A percentile compares a stretch with the other conserved stretches of the same genome.
Evolutionary conservation across 2,113 vertebrate genomes (phyloP).

Genomic region (Actenoides lindsayi): DNA sequence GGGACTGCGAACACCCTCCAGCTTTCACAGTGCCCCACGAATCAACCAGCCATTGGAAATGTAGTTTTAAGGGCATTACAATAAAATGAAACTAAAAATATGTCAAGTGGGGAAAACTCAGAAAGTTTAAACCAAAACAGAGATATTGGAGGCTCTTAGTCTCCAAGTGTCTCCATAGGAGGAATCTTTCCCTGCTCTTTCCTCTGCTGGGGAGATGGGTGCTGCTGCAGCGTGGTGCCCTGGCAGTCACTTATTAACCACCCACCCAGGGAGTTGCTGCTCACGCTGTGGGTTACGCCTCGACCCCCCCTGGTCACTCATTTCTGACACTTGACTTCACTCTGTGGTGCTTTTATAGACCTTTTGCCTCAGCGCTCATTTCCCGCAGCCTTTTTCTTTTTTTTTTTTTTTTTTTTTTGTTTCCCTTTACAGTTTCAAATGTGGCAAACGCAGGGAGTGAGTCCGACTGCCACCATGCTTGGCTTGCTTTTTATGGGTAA

Average conservation of each 20-base stretch:
- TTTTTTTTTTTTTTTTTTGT: background rate
- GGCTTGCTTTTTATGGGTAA: background rate
- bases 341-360: background rate
- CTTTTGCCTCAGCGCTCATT: background rate
- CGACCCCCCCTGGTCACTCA: background rate
- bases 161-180: background rate
- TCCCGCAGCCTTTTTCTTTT: background rate
- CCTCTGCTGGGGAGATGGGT: background rate
- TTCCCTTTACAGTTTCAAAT: background rate
- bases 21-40: background rate
- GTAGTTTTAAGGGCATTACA: background rate
- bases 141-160: background rate
- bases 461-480: background rate
- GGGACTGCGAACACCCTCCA: background rate
- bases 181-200: background rate
- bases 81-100: background rate
- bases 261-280: background rate
- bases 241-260: background rate
- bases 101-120: accelerated
- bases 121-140: background rate
- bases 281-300: accelerated
- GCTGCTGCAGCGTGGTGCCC: background rate
- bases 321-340: constrained; percentile 44
- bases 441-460: background rate
- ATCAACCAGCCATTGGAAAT: background rate